Evolutionary conservation across 2,888 invertebrate genomes (phyloP), one percentile per base, ranked within the genome.

Genomic region (Pristionchus arcanus): DNA sequence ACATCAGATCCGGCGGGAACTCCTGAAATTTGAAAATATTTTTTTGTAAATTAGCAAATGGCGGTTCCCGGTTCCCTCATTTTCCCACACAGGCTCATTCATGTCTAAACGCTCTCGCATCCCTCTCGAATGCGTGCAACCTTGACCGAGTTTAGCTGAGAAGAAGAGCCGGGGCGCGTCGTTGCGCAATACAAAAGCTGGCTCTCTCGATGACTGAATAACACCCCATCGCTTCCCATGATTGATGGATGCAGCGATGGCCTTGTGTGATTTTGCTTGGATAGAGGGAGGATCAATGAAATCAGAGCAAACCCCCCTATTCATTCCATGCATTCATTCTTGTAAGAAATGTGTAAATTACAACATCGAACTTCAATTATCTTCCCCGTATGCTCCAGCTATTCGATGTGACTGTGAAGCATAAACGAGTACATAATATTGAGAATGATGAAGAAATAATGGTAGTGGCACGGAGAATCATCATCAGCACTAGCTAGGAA

Each of bases 151-250:
- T 81, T 81, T 81, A 42, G 77, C 74, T 37, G 34, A 19, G 25
- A 49, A 49, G 25, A 25, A 34, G 71, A 34, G 71, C 28, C 28
- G 16, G n/a, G 9, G 13, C 16, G 34, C 28, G 34, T 25, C 74
- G 9, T 81, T 81, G 81, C 81, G 81, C 81, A 81, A 81, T 81
- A 28, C 81, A 81, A 81, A 81, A 81, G 81, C 81, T 53, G 81
- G 25, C 49, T 81, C 81, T 74, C 21, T 11, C 74, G 34, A 42
- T 25, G 74, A 42, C 74, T n/a, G 49, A 42, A 81, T 81, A 81
- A 81, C 81, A 81, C 81, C 81, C 81, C 81, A 42, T 53, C 13
- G 9, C 77, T 42, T 42, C 25, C 4, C 77, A 71, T 31, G 31
- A 71, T 71, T 34, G 34, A 71, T n/a, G 66, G 66, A 11, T 63